phyloP scores from a whole-genome alignment of 1,140 invertebrate genomes.

The Cheumatopsyche charites region DNA sequence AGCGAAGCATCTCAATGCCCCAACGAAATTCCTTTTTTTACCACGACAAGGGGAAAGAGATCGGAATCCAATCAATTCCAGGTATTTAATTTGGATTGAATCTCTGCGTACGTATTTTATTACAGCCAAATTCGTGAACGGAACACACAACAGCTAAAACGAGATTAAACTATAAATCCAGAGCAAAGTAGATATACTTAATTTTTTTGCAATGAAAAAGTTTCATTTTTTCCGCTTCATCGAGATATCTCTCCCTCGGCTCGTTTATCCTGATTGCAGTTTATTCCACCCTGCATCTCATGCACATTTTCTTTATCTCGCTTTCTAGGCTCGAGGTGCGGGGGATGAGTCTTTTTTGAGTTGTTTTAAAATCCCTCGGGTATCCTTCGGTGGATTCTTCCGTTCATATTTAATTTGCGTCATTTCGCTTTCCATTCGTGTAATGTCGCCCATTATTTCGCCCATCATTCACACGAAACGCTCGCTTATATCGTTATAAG shows the following conservation, averaged over 20 bases:
- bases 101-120: too few species aligned
- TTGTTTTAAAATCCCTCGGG: slow-evolving; percentile 4
- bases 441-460: too few species aligned
- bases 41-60: not conserved
- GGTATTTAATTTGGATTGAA: slow-evolving; percentile 27
- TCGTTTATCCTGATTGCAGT: not conserved
- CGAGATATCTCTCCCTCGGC: too few species aligned
- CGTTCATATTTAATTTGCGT: not conserved
- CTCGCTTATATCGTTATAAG: too few species aligned
- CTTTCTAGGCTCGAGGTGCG: not conserved
- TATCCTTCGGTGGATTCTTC: not conserved
- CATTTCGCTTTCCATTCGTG: slow-evolving; percentile 1
- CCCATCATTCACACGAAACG: too few species aligned
- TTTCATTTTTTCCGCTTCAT: too few species aligned
- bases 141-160: too few species aligned
- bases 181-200: too few species aligned
- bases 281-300: not conserved
- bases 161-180: too few species aligned
- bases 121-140: too few species aligned
- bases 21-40: not conserved
- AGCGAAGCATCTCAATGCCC: slow-evolving; percentile 10
- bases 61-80: slow-evolving; percentile 19
- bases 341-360: too few species aligned
- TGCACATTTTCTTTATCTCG: slow-evolving; percentile 2
- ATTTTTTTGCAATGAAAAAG: too few species aligned